A percentile compares a stretch with the other conserved stretches of the same genome.
Evolutionary conservation across 2,888 invertebrate genomes (phyloP).

Genomic region (Lepidonotus clava): DNA sequence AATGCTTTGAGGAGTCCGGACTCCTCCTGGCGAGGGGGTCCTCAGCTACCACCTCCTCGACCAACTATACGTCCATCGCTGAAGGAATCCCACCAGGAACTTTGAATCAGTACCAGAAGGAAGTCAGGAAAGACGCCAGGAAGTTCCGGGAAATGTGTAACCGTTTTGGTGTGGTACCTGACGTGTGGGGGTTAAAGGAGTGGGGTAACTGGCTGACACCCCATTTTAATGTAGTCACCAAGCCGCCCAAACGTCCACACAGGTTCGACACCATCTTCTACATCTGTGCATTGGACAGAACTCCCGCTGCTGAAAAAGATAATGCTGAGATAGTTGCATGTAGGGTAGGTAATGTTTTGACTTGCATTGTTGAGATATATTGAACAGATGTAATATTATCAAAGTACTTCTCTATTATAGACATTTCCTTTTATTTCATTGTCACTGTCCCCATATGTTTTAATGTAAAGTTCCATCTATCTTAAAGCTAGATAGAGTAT

Average conservation of each 20-base stretch:
- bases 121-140: not conserved
- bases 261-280: not conserved
- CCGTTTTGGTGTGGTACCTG: not conserved
- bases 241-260: not conserved
- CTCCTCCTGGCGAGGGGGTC: not conserved
- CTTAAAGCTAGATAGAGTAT: too few species aligned
- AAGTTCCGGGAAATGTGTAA: not conserved
- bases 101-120: not conserved
- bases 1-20: not conserved
- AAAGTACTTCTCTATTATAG: not conserved
- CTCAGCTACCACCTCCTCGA: not conserved
- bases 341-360: not conserved
- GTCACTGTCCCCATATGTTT: too few species aligned
- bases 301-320: not conserved
- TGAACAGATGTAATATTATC: not conserved
- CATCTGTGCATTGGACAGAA: not conserved
- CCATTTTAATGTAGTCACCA: too few species aligned
- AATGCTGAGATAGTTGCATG: not conserved
- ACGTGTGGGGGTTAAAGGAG: not conserved
- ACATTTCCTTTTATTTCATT: too few species aligned
- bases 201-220: not conserved
- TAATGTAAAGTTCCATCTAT: too few species aligned
- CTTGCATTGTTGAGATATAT: too few species aligned
- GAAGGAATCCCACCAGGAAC: not conserved
- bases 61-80: not conserved